These are phyloP conservation scores for Tokudaia muenninki DNA, from an alignment of 2,797 vertebrate genomes.

Conservation along the genomic window DNA sequence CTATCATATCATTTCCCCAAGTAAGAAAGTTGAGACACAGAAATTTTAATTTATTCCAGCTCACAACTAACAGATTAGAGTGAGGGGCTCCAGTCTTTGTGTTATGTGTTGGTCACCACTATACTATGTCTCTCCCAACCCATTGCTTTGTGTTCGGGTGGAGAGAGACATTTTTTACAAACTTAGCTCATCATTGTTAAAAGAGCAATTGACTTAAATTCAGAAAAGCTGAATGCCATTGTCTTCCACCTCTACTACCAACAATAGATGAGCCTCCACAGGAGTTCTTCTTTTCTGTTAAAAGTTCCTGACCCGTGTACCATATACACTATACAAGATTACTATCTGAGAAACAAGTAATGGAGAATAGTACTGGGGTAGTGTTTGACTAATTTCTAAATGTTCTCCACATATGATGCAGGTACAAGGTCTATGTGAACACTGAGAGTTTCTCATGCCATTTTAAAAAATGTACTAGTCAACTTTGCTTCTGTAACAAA, in stretches of 20 bases:
- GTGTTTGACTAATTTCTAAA: not conserved
- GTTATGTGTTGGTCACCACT: not conserved
- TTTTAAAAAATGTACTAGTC: not conserved
- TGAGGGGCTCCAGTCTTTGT: not conserved
- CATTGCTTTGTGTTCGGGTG: not conserved
- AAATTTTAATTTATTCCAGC: not conserved
- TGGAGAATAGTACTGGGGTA: not conserved
- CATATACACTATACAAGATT: not conserved
- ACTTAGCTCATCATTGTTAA: not conserved
- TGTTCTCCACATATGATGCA: not conserved
- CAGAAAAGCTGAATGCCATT: not conserved
- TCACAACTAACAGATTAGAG: not conserved
- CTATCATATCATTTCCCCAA: not conserved
- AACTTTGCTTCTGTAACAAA: not conserved
- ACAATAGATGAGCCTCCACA: not conserved
- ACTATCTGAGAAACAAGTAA: not conserved
- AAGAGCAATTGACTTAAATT: not conserved
- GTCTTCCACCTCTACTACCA: not conserved
- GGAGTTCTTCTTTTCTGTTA: not conserved
- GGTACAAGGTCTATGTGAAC: not conserved
- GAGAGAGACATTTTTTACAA: not conserved
- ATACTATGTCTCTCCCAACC: not conserved
- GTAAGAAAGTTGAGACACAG: not conserved
- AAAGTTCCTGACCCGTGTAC: not conserved
- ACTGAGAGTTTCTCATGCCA: not conserved